Conservation (phyloP, 2,797 vertebrate species). For the Staurois parvus region DNA sequence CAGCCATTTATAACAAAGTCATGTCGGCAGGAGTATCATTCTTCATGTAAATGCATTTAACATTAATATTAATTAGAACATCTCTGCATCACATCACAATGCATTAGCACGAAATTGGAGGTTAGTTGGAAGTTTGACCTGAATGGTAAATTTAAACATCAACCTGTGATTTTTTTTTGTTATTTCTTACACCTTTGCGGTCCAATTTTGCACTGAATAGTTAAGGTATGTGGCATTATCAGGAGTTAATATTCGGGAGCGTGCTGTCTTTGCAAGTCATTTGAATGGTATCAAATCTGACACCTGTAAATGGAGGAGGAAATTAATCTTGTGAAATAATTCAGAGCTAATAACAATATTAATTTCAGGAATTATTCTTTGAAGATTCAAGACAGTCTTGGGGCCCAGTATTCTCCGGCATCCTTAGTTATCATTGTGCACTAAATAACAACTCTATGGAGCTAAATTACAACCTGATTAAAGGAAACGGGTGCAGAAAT, state of each 20-base stretch:
- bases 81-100: no score
- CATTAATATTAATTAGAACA: no score
- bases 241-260: slow-evolving; percentile 11
- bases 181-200: not conserved
- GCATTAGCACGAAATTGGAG: no score
- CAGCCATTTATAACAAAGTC: no score
- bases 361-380: not conserved
- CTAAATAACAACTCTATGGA: no score
- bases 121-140: no score
- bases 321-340: slow-evolving; percentile 37
- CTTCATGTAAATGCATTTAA: no score
- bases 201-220: not conserved
- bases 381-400: not conserved
- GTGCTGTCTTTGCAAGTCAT: not conserved
- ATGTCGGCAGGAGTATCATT: no score
- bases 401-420: not conserved
- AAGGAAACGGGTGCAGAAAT: no score
- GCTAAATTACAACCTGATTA: no score
- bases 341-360: slow-evolving; percentile 26
- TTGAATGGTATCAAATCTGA: slow-evolving; percentile 11
- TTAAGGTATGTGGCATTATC: not conserved
- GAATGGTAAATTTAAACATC: not conserved
- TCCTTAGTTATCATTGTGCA: not conserved
- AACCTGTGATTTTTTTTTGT: not conserved
- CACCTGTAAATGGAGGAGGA: slow-evolving; percentile 15